Conservation (phyloP, 2,113 vertebrate genomes). For the Tiliqua scincoides region DNA sequence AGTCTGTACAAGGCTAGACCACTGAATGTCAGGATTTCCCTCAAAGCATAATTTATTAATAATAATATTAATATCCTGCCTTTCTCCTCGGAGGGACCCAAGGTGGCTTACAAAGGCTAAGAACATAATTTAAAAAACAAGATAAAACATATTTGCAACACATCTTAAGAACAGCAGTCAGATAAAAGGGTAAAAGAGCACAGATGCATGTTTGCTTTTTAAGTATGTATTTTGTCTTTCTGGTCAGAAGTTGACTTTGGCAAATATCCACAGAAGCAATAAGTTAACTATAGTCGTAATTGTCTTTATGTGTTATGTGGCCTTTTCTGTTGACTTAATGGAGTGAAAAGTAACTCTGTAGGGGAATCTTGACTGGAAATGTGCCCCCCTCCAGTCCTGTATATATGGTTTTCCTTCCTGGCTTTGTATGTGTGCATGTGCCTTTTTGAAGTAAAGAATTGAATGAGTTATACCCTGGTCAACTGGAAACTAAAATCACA, state of each 20-base stretch:
- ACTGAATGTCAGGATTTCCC: not conserved
- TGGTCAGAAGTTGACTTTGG: not conserved
- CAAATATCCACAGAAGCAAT: not conserved
- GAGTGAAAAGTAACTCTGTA: not conserved
- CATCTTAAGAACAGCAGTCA: too few species aligned
- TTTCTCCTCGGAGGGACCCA: too few species aligned
- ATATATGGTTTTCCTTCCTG: constrained; percentile 1
- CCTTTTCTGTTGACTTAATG: not conserved
- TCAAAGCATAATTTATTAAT: not conserved
- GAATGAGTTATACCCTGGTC: not conserved
- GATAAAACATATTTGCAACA: too few species aligned
- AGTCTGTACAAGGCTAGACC: not conserved
- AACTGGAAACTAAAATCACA: not conserved
- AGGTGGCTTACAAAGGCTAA: too few species aligned
- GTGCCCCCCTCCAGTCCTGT: not conserved
- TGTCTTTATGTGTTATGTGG: not conserved
- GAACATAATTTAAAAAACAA: too few species aligned
- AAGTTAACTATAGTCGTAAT: constrained; percentile 4
- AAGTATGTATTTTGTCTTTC: not conserved
- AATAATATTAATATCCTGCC: too few species aligned
- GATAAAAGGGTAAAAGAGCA: too few species aligned
- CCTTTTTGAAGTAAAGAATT: not conserved
- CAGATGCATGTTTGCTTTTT: not conserved
- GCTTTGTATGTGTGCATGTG: not conserved
- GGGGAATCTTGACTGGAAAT: not conserved